Evolutionary conservation across 2,113 vertebrate genomes (phyloP), one percentile per base, ranked within the genome.

Genomic region (Ginglymostoma cirratum): DNA sequence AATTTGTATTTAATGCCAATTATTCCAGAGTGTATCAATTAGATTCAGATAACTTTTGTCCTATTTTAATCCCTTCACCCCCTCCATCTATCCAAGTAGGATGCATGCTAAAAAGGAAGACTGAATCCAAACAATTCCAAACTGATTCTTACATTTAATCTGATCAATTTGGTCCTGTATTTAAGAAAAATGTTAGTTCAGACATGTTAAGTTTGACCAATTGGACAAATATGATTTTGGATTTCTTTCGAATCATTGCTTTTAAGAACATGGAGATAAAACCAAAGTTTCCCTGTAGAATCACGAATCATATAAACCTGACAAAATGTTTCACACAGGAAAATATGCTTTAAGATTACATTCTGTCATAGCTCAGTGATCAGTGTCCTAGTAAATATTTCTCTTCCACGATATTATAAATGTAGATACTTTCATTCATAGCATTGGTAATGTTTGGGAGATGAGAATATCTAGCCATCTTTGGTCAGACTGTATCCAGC

Each of bases 1-100:
- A 27, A 95, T 72, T 95, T 69, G 23, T 72, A 48, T 95, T 95
- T 95, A 70, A 95, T 70, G 66, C 93, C 93, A 95, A 95, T 95
- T 95, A 95, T 95, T 66, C 45, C 65, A 70, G 34, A 23, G n/a
- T 38, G 94, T 72, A 34, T 95, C 72, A 70, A 95, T 72, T 52
- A 70, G 94, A 70, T 72, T 95, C 67, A 30, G 69, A 76, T 95
- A 95, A 70, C 38, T 52, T 95, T 48, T 95, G 45, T 72, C 94
- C 69, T 6, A 72, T 76, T 76, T 34, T 72, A 95, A 45, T 52
- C 34, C 30, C 17, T n/a, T 48, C 65, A 24, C 7, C 42, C 72
- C 69, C 24, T 27, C 42, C 69, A 69, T 5, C 38, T 76, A 45
- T 14, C 38, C 12, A 52, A 30, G 14, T 17, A 34, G 87, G 52